Percentiles rank a stretch among this genome's conserved stretches.
These are phyloP conservation scores for Tupaia chinensis DNA, from an alignment of 2,113 vertebrate genomes.

Conservation along the genomic window DNA sequence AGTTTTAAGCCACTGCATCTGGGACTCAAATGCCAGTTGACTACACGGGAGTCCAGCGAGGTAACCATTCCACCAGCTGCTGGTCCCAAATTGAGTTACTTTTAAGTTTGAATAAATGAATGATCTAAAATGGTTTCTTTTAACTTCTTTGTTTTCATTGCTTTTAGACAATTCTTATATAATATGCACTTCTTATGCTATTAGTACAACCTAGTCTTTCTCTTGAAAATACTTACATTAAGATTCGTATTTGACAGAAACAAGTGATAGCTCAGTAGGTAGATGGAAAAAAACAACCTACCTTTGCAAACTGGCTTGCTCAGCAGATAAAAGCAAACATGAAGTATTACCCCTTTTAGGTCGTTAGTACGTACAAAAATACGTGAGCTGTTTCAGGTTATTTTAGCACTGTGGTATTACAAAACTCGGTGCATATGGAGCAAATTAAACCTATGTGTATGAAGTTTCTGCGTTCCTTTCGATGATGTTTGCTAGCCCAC, in stretches of 20 bases:
- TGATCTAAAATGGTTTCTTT: conserved; percentile 31
- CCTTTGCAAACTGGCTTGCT: conserved; percentile 26
- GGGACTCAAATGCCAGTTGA: too few relatives aligned
- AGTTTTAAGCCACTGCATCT: too few relatives aligned
- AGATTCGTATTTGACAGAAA: background rate
- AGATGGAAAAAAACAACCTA: background rate
- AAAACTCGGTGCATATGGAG: background rate
- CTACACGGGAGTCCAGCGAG: too few relatives aligned
- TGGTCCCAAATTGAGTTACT: background rate
- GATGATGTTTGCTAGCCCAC: conserved; percentile 7
- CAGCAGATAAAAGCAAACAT: background rate
- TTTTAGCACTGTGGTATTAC: background rate
- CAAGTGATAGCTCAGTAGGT: background rate
- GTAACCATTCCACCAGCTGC: too few relatives aligned
- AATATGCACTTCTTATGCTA: background rate
- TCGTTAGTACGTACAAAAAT: background rate
- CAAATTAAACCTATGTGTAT: background rate
- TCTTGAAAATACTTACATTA: background rate
- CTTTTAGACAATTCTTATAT: conserved; percentile 2
- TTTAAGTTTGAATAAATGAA: conserved; percentile 18
- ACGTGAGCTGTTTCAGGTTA: conserved; percentile 16
- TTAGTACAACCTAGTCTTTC: background rate
- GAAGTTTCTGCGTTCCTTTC: background rate
- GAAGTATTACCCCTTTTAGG: background rate
- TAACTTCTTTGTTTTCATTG: conserved; percentile 20